Evolutionary conservation across 2,113 vertebrate species (phyloP), one percentile per base, ranked within the genome.

Genomic region (Hylia prasina): DNA sequence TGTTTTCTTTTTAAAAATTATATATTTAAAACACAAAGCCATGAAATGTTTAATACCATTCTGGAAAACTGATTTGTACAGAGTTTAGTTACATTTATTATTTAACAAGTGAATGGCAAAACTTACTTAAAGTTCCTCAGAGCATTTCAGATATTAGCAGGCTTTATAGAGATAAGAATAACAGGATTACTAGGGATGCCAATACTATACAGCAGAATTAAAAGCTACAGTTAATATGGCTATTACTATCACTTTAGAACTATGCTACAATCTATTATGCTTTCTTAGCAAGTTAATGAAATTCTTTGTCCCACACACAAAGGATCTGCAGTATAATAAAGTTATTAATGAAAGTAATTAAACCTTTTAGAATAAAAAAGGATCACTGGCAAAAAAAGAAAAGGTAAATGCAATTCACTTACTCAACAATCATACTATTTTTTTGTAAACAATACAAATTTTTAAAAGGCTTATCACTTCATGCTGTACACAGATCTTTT

Each of bases 161-260:
- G 87, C 95, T 90, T 96, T 93, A 75, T 56, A 72, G 87, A 93
- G 95, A 85, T 80, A 93, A 84, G 81, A 88, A 81, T 84, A 97
- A 97, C 66, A 80, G 77, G 73, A 75, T 93, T 82, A 87, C 72
- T 75, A 96, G 76, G 96, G 94, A 90, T 76, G 81, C 64, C 31
- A 66, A 79, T 89, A 94, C 73, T 86, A 88, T 58, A 96, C 66
- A 71, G 72, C 71, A 92, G 73, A 89, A 95, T 95, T 93, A 84
- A 95, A 94, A 91, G 68, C 78, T 94, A 95, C 94, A 94, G 60
- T 90, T 84, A 91, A 89, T 87, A 86, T 84, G 90, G 92, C 79
- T 97, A 95, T 89, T 94, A 96, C 93, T 89, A 96, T 80, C 89
- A 80, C 89, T 93, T 96, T 82, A 97, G 78, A 94, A 88, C 91